Percentiles rank a stretch among this genome's conserved stretches.
Evolutionary conservation across 2,113 vertebrate genomes (phyloP).

Genomic region (Eidolon helvum): DNA sequence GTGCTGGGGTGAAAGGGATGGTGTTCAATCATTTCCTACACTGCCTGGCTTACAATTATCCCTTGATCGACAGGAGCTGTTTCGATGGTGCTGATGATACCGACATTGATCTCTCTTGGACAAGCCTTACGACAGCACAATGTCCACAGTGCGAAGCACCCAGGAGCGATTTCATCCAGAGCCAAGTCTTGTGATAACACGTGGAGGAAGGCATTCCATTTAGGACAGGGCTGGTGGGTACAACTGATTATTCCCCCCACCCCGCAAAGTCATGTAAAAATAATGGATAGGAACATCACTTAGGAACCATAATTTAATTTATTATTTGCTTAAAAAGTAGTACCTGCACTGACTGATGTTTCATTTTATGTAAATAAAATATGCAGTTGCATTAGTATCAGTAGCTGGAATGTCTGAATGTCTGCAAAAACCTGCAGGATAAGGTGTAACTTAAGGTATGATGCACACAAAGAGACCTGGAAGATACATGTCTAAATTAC

Average conservation of each 20-base stretch:
- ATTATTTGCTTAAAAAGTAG: background rate
- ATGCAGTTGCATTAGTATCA: background rate
- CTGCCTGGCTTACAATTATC: background rate
- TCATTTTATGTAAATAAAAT: background rate
- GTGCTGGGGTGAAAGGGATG: background rate
- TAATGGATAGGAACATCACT: background rate
- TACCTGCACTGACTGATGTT: background rate
- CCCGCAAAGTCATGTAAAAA: background rate
- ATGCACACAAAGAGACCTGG: too few relatives aligned
- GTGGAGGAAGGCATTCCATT: background rate
- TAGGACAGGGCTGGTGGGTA: background rate
- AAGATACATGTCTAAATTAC: background rate
- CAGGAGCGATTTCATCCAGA: background rate
- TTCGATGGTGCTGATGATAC: background rate
- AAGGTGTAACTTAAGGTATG: background rate
- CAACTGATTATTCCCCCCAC: background rate
- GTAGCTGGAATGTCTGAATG: background rate
- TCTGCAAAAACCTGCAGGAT: background rate
- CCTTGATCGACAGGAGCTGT: background rate
- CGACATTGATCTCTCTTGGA: background rate
- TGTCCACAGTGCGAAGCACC: too few relatives aligned
- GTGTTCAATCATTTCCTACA: background rate
- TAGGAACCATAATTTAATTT: background rate
- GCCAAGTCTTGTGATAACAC: background rate
- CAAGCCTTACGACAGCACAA: background rate